A percentile compares a stretch with the other conserved stretches of the same genome.
These are phyloP conservation scores for Leptinotarsa undecemlineata DNA, from an alignment of 1,140 invertebrate genomes.

Conservation along the genomic window DNA sequence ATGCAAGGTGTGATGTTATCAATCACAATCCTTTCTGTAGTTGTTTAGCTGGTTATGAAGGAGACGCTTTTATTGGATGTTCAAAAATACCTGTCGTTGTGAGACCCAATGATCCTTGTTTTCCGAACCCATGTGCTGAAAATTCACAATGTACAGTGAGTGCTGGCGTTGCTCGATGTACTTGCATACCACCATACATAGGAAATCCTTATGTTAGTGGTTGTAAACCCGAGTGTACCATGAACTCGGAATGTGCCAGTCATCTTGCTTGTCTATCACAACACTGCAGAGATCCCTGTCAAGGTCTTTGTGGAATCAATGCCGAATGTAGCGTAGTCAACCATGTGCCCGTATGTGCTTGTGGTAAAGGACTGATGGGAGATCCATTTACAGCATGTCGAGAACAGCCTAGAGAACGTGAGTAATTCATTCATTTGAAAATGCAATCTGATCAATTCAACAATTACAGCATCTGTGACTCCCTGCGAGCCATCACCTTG, in stretches of 20 bases:
- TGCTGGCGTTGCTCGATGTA: conserved; percentile 71
- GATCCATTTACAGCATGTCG: conserved; percentile 82
- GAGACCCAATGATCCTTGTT: conserved; percentile 66
- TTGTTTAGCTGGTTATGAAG: conserved; percentile 74
- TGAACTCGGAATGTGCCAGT: conserved; percentile 78
- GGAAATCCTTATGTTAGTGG: conserved; percentile 78
- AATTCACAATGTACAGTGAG: conserved; percentile 76
- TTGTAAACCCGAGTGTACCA: conserved; percentile 78
- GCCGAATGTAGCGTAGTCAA: conserved; percentile 79
- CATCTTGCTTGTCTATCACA: conserved; percentile 81
- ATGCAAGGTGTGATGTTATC: conserved; percentile 78
- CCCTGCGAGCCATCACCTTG: conserved; percentile 81
- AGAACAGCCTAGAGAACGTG: conserved; percentile 61
- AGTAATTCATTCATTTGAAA: conserved; percentile 21
- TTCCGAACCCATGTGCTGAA: conserved; percentile 79
- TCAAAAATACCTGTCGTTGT: conserved; percentile 57
- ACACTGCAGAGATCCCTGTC: conserved; percentile 83
- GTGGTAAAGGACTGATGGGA: conserved; percentile 73
- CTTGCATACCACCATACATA: conserved; percentile 83
- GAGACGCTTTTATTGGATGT: conserved; percentile 81
- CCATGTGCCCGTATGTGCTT: conserved; percentile 80
- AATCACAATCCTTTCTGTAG: conserved; percentile 82
- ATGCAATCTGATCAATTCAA: background rate
- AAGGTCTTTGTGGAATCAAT: conserved; percentile 79
- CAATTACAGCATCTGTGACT: conserved; percentile 59